Percentiles rank a stretch among this genome's conserved stretches.
Conservation (phyloP, 2,113 vertebrate species). For the Saguinus imperator region DNA sequence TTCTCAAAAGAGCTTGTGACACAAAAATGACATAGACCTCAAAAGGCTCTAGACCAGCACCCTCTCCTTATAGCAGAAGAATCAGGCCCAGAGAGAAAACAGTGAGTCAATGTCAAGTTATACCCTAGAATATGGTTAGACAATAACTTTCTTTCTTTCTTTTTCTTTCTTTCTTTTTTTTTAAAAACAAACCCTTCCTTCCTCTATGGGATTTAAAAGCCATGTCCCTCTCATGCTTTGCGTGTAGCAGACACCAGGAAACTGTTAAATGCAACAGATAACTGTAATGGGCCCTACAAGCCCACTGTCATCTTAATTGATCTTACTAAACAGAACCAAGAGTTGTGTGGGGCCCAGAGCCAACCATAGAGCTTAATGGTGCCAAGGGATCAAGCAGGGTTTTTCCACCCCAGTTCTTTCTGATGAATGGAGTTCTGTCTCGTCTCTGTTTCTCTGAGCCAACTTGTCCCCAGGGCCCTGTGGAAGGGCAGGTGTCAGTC, state of each 20-base stretch:
- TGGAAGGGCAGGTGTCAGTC: slow-evolving; percentile 76
- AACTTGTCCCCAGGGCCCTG: slow-evolving; percentile 68
- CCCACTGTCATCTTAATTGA: slow-evolving; percentile 54
- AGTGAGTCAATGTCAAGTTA: background rate
- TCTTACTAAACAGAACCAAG: slow-evolving; percentile 49
- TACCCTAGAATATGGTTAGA: slow-evolving; percentile 5
- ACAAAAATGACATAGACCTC: background rate
- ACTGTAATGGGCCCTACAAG: background rate
- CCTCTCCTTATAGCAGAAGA: background rate
- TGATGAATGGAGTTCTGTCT: slow-evolving; percentile 78
- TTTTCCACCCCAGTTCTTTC: slow-evolving; percentile 74
- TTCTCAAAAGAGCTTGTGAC: background rate
- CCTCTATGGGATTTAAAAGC: background rate
- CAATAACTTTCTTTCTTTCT: background rate
- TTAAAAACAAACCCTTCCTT: background rate
- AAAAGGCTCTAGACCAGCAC: slow-evolving; percentile 32
- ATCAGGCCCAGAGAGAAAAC: slow-evolving; percentile 22
- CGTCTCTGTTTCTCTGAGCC: slow-evolving; percentile 66
- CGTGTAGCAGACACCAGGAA: slow-evolving; percentile 1
- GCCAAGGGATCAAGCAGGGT: slow-evolving; percentile 73
- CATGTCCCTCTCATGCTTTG: background rate
- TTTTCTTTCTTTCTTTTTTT: background rate
- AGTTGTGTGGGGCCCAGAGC: slow-evolving; percentile 52
- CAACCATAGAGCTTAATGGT: slow-evolving; percentile 64
- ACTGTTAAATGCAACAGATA: slow-evolving; percentile 30